Base-by-base conservation (phyloP, 2,113 vertebrate species). In the Menidia beryllina region DNA sequence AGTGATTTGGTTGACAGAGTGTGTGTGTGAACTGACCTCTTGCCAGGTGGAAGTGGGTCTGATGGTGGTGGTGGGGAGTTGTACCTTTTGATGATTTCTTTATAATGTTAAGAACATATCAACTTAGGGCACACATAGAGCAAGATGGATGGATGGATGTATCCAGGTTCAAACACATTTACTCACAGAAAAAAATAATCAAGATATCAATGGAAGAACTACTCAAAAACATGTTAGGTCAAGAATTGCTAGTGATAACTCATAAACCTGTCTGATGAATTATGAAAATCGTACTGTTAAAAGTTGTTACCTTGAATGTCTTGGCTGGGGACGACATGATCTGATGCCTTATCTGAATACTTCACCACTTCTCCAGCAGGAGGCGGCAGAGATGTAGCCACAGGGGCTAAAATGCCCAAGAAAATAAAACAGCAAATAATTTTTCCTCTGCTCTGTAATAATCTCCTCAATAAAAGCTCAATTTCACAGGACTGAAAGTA, bases 1-100 rank as follows among this genome's bases (percentile, higher is more conserved):
- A 36, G 20, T n/a, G 0, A 0, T 60, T 6, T 17, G 5, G n/a
- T n/a, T n/a, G n/a, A n/a, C n/a, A n/a, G n/a, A n/a, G n/a, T n/a
- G n/a, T n/a, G 23, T 54, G 17, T n/a, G 24, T 8, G 11, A 53
- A n/a, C 87, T 88, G 72, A 92, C 86, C 81, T 84, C 82, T 90
- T 88, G 84, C 92, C 52, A 41, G 69, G 38, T 14, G 83, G 72
- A 52, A 88, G 64, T 2, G 14, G 13, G 3, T 86, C 89, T 6
- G 13, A 86, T 27, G 71, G 87, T 0, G 11, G 91, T 75, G 36
- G 90, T 0, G 91, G 89, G 0, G 93, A 94, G 84, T 98, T 95
- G 73, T 95, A 98, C 74, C 97, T 95, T 61, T 88, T 93, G 79
- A 99, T 95, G 19, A 99, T 99, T 69, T 95, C 94, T 87, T 66